Base-by-base conservation (phyloP, 2,888 invertebrate genomes). In the Eutolmus rufibarbis region DNA sequence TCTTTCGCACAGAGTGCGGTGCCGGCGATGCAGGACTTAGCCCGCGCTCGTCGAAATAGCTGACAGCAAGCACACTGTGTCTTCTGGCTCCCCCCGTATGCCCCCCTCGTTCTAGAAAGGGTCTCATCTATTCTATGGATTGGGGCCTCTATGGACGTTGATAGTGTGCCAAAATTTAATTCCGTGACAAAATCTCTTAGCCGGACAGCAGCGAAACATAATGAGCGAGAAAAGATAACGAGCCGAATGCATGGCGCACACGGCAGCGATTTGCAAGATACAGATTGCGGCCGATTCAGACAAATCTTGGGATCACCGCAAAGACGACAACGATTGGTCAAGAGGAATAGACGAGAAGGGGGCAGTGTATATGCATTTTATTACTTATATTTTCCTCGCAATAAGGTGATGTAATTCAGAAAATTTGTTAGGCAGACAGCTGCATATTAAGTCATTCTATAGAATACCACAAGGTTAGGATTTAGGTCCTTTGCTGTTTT, bases 1-100 rank as follows among this genome's bases (percentile, higher is more conserved):
- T 88, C 88, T 81, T 84, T 86, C 81, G 74, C 87, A 77, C 57
- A 66, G 66, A 66, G 66, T 66, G 66, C 86, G 46, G 40, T 88
- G 66, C 88, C 78, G 87, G 28, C 66, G 66, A 66, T 66, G 66
- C 66, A 66, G 66, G 66, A 66, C 66, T 19, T 86, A 77, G 43
- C 9, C 19, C 74, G 51, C 85, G 78, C 77, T 56, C 87, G 88
- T 77, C 78, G 28, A 66, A 31, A 31, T 81, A 23, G 77, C 43
- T 34, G 74, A 74, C 34, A 77, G 8, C 19, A 77, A 14, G 40
- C 28, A 77, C 77, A 77, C 77, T 37, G 37, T 19, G 12, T 66
- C 66, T n/a, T 66, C 12, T 19, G 14, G 23, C 2, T 0, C 28
- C 66, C 12, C n/a, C 57, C 37, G 7, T 37, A 7, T 8, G 1